Evolutionary conservation across 1,140 invertebrate genomes (phyloP).

Genomic region (Euglossa dilemma): DNA sequence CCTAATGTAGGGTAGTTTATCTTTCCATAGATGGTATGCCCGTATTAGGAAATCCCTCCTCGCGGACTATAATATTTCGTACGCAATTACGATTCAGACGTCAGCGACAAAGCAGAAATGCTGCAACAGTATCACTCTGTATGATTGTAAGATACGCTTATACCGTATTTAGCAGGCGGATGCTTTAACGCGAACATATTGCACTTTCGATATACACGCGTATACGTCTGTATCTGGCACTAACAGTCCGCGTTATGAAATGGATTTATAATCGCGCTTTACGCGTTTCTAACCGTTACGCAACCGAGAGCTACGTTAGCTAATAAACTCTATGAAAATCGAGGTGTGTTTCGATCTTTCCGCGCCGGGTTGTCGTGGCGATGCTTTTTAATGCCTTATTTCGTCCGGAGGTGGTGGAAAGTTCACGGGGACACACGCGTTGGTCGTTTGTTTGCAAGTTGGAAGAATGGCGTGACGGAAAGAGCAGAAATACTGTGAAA

Average conservation of each 20-base stretch:
- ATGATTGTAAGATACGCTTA: conserved; percentile 58
- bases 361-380: background rate
- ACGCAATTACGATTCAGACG: conserved; percentile 66
- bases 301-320: conserved; percentile 2
- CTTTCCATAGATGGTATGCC: conserved; percentile 24
- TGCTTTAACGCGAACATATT: conserved; percentile 48
- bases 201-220: conserved; percentile 20
- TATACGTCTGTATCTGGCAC: conserved; percentile 34
- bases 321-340: background rate
- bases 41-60: conserved; percentile 17
- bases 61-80: conserved; percentile 53
- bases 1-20: conserved; percentile 56
- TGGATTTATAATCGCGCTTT: conserved; percentile 60
- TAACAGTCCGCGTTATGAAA: conserved; percentile 40
- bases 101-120: conserved; percentile 57
- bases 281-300: conserved; percentile 27
- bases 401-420: background rate
- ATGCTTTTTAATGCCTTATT: background rate
- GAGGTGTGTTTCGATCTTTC: background rate
- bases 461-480: background rate
- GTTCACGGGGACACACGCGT: background rate
- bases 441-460: background rate
- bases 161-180: conserved; percentile 53
- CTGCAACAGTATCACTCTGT: conserved; percentile 28
- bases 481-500: background rate